These are phyloP conservation scores for Oceanites oceanicus DNA, from an alignment of 2,113 vertebrate genomes.

Conservation along the genomic window DNA sequence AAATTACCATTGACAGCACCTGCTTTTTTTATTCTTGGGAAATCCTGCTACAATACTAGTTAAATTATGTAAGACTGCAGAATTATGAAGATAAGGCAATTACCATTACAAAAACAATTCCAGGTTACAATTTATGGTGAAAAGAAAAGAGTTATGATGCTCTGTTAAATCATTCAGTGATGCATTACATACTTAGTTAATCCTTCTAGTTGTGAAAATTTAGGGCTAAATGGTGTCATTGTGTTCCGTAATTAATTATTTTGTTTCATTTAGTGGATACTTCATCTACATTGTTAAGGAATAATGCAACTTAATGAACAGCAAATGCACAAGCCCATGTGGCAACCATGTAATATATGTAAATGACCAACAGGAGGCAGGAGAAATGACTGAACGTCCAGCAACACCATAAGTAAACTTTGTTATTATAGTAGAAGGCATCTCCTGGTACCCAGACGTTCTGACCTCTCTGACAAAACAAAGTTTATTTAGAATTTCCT, in stretches of 20 bases:
- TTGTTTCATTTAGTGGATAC: slow-evolving; percentile 34
- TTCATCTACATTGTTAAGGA: neutral
- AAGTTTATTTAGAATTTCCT: neutral
- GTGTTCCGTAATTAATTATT: slow-evolving; percentile 63
- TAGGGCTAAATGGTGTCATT: slow-evolving; percentile 48
- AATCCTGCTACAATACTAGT: slow-evolving; percentile 74
- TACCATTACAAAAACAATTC: slow-evolving; percentile 78
- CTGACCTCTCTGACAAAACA: neutral
- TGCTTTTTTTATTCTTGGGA: slow-evolving; percentile 76
- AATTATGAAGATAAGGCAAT: slow-evolving; percentile 79
- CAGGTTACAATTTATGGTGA: slow-evolving; percentile 70
- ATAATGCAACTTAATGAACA: neutral
- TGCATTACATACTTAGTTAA: slow-evolving; percentile 64
- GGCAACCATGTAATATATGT: neutral
- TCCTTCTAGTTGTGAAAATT: slow-evolving; percentile 62
- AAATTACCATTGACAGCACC: slow-evolving; percentile 78
- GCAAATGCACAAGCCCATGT: neutral
- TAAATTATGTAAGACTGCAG: slow-evolving; percentile 76
- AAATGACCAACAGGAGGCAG: neutral
- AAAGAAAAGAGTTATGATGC: slow-evolving; percentile 72
- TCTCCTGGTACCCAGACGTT: neutral
- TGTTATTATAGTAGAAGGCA: neutral
- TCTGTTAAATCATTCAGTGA: slow-evolving; percentile 67
- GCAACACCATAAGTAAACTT: neutral
- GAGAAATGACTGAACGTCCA: neutral